phyloP scores from a whole-genome alignment of 2,797 vertebrate species.

The Odontamblyopus lacepedii region DNA sequence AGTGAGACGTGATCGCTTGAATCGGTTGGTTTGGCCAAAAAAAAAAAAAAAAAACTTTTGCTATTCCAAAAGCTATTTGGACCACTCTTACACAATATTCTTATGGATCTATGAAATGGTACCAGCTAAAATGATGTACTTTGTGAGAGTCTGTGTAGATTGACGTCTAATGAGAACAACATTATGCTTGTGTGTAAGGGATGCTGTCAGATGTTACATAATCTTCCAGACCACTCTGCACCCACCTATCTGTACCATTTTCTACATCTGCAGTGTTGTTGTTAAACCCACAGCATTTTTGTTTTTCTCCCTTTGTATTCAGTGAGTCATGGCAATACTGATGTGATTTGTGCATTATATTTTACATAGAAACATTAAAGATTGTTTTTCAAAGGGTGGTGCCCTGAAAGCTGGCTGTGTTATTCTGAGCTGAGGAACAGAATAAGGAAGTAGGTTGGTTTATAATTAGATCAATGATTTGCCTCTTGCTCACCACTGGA shows the following conservation, averaged over 20 bases:
- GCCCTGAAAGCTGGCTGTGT: slow-evolving; percentile 48
- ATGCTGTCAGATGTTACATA: slow-evolving; percentile 56
- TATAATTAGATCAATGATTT: slow-evolving; percentile 69
- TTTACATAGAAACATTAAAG: neutral
- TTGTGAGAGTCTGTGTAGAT: slow-evolving; percentile 4
- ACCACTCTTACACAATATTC: neutral
- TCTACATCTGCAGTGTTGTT: slow-evolving; percentile 30
- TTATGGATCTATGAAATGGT: neutral
- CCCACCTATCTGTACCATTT: slow-evolving; percentile 30
- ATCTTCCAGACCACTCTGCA: slow-evolving; percentile 37
- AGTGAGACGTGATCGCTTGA: no score
- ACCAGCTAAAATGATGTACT: neutral
- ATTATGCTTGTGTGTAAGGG: slow-evolving; percentile 25
- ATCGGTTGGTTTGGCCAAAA: neutral
- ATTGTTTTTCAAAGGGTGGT: slow-evolving; percentile 31
- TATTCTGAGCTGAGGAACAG: slow-evolving; percentile 51
- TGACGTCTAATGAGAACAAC: neutral
- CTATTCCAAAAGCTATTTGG: neutral
- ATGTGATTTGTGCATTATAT: neutral
- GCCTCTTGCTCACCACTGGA: slow-evolving; percentile 33
- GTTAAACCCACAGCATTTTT: slow-evolving; percentile 8
- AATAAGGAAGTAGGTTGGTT: slow-evolving; percentile 61
- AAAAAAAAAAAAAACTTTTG: neutral
- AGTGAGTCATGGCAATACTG: neutral
- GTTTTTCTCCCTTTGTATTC: neutral